Percentiles rank a stretch among this genome's conserved stretches.
Evolutionary conservation across 2,113 vertebrate species (phyloP).

Genomic region (Nibea albiflora): DNA sequence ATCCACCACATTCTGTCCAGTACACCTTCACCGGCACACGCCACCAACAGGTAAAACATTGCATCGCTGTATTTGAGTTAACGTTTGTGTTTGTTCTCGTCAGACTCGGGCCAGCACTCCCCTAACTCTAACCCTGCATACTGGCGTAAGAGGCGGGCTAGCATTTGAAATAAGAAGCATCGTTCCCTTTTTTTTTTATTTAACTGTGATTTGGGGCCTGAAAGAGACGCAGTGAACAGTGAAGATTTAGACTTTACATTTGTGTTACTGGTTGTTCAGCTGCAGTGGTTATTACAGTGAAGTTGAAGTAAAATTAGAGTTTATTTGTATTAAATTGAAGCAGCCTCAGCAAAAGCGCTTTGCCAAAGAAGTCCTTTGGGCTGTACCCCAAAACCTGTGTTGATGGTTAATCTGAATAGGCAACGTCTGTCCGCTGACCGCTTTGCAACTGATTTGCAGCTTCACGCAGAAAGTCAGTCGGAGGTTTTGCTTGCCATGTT

Average conservation of each 20-base stretch:
- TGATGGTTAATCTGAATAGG: not conserved
- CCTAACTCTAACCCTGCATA: not conserved
- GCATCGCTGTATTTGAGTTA: not conserved
- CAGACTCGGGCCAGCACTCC: not conserved
- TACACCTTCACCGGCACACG: constrained; percentile 91
- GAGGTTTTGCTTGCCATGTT: not conserved
- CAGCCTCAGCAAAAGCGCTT: not conserved
- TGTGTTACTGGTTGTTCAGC: not conserved
- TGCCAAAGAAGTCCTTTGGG: not conserved
- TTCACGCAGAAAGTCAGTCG: not conserved
- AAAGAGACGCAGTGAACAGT: not conserved
- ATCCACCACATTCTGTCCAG: constrained; percentile 93
- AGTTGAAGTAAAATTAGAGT: not conserved
- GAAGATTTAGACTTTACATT: not conserved
- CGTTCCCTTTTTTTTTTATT: not conserved
- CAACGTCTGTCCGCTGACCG: not conserved
- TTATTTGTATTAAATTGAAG: not conserved
- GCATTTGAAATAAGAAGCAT: not conserved
- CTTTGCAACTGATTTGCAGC: not conserved
- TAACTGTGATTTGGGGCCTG: not conserved
- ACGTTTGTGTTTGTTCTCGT: not conserved
- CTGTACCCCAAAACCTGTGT: not conserved
- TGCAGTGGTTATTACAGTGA: not conserved
- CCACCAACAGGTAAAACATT: constrained; percentile 91
- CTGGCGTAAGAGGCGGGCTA: not conserved